phyloP scores from a whole-genome alignment of 2,113 vertebrate genomes.

The Antechinus flavipes region DNA sequence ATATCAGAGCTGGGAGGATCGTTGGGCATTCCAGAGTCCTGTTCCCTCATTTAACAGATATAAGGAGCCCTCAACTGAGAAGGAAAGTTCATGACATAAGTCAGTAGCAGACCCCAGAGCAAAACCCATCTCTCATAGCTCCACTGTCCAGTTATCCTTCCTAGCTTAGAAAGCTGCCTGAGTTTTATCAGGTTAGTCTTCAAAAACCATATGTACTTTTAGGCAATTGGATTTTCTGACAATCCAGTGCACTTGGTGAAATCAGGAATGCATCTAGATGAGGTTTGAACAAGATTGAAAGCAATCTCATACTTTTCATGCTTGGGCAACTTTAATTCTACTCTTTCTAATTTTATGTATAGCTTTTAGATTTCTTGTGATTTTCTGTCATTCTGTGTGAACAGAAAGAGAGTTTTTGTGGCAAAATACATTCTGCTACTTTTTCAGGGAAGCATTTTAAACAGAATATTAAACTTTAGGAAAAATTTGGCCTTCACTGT shows the following conservation, averaged over 20 bases:
- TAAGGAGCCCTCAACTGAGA: not conserved
- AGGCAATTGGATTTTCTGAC: constrained; percentile 8
- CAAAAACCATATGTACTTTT: not conserved
- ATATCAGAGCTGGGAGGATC: not conserved
- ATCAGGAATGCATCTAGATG: not conserved
- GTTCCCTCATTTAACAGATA: not conserved
- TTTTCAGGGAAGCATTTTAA: constrained; percentile 1
- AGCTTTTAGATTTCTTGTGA: constrained; percentile 38
- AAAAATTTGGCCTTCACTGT: constrained; percentile 8
- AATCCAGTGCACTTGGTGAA: not conserved
- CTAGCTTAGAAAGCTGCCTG: not conserved
- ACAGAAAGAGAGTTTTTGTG: not conserved
- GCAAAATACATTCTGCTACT: not conserved
- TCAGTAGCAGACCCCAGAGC: not conserved
- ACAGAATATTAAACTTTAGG: not conserved
- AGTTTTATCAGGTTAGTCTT: not conserved
- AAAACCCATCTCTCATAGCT: not conserved
- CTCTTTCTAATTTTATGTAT: constrained; percentile 46
- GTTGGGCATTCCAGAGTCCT: not conserved
- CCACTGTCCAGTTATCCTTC: not conserved
- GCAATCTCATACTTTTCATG: constrained; percentile 28
- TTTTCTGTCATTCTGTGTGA: constrained; percentile 6
- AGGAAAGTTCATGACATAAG: not conserved
- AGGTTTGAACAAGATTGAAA: constrained; percentile 11
- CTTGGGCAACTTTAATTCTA: constrained; percentile 32